Base-by-base conservation (phyloP, 2,797 vertebrate species). In the Harpagifer antarcticus region DNA sequence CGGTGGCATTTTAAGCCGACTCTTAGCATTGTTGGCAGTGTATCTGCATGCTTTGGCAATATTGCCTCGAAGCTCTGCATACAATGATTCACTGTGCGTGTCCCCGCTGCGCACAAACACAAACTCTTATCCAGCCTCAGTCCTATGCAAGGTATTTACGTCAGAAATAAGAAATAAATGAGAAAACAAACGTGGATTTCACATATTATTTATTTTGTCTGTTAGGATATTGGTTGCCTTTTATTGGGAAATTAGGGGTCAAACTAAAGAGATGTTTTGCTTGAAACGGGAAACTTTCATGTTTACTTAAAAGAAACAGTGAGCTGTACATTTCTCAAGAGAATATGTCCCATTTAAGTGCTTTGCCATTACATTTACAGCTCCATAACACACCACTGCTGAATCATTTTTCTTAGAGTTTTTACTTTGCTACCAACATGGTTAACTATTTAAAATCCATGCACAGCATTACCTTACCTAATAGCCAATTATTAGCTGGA, bases 21-120 rank as follows among this genome's bases (percentile, higher is more conserved):
- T 87, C 81, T 85, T 76, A 84, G 82, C 72, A 82, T 83, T 76
- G 83, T 78, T 91, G 87, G 83, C 84, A 85, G 81, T 59, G 53
- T 74, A 67, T 85, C 71, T 77, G 86, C 84, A 86, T 80, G 82
- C 86, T 79, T 86, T 90, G 87, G 88, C 89, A 77, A 63, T 12
- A 63, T 64, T 85, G 72, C 85, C 71, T 65, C 60, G 86, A 79
- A 87, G 80, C 89, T 77, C 77, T 61, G 74, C 76, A 85, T 71
- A 79, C 85, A 83, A 71, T 52, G 60, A 72, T 79, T 69, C 65
- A 67, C 49, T n/a, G 65, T 79, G 77, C 78, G 57, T 83, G 60
- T 79, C 73, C 57, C 20, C 52, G 17, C 60, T 9, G 69, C 77
- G 76, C 72, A 73, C 63, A 78, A 59, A 76, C 71, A 59, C 72